These are phyloP conservation scores for Cheilosia urbana DNA, from an alignment of 2,888 invertebrate genomes.

Conservation along the genomic window DNA sequence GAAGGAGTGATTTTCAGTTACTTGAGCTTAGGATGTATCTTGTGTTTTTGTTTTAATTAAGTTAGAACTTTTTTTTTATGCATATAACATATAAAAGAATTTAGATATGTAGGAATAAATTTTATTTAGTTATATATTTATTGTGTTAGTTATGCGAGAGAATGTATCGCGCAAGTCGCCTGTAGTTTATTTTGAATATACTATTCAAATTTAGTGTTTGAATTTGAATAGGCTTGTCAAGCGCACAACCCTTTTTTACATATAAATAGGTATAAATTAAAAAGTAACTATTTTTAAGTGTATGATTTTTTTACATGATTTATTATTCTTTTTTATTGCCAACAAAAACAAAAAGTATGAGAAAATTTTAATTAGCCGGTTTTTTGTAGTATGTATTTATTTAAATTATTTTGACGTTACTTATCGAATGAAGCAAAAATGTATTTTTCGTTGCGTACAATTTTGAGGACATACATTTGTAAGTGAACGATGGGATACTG, in stretches of 20 bases:
- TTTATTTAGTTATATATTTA: slow-evolving; percentile 74
- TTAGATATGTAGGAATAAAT: slow-evolving; percentile 53
- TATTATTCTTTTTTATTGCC: slow-evolving; percentile 53
- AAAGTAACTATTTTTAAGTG: slow-evolving; percentile 37
- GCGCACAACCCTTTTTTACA: slow-evolving; percentile 49
- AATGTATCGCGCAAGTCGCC: slow-evolving; percentile 60
- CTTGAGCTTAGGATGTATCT: slow-evolving; percentile 71
- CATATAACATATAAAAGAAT: slow-evolving; percentile 24
- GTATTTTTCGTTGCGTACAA: slow-evolving; percentile 63
- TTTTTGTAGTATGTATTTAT: slow-evolving; percentile 73
- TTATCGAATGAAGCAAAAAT: slow-evolving; percentile 42
- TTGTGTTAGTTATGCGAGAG: slow-evolving; percentile 64
- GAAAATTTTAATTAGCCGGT: slow-evolving; percentile 62
- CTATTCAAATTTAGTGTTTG: slow-evolving; percentile 58
- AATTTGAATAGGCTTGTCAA: slow-evolving; percentile 52
- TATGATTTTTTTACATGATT: slow-evolving; percentile 63
- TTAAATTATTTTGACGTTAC: slow-evolving; percentile 69
- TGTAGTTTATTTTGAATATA: slow-evolving; percentile 64
- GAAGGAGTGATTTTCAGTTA: slow-evolving; percentile 62
- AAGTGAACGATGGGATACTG: slow-evolving; percentile 70
- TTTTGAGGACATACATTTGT: slow-evolving; percentile 73
- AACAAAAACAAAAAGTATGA: slow-evolving; percentile 29
- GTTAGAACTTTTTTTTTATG: slow-evolving; percentile 42
- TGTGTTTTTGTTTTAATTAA: slow-evolving; percentile 27
- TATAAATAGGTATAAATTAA: slow-evolving; percentile 44